Base-by-base conservation (phyloP, 2,797 vertebrate genomes). In the Sus cebifrons region DNA sequence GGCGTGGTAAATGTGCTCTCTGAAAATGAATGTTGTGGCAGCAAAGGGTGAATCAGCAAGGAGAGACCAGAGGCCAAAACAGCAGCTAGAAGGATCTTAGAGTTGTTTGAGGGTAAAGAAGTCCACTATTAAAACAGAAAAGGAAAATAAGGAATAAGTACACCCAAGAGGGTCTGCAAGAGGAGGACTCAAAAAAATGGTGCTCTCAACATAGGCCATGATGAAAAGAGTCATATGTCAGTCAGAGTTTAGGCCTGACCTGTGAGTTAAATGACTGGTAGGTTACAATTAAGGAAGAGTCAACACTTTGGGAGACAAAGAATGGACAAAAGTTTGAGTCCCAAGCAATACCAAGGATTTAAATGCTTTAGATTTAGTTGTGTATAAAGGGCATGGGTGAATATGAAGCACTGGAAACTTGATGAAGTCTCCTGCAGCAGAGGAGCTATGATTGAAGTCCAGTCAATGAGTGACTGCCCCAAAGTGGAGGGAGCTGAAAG, bases 201-300 rank as follows among this genome's bases (percentile, higher is more conserved):
- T n/a, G 7, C 12, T 14, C 5, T 74, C 13, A 0, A 23, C 3
- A n/a, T 52, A 14, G 56, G 23, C 13, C 16, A 23, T 49, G 14
- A 20, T 11, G 49, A 15, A 21, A 36, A 64, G 4, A 32, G 5
- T 18, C 11, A 18, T 21, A 81, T 7, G 9, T 18, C 20, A 67
- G 16, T 86, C 56, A 17, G 2, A 13, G 4, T 70, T 82, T 62
- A 13, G n/a, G 70, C 7, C 16, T 44, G 29, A 18, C 17, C 12
- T 3, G 2, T 14, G 21, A 62, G 2, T 9, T 11, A 9, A 32
- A 9, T 20, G 12, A 1, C 8, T 52, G 6, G 1, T 2, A n/a
- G 23, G 2, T 27, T 40, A 21, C 6, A 13, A 4, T 10, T 10
- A 11, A n/a, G 27, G 17, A 74, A 40, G 15, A 18, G 11, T 40